A percentile compares a stretch with the other conserved stretches of the same genome.
These are phyloP conservation scores for Phengaris alcon DNA, from an alignment of 2,888 invertebrate genomes.

Conservation along the genomic window DNA sequence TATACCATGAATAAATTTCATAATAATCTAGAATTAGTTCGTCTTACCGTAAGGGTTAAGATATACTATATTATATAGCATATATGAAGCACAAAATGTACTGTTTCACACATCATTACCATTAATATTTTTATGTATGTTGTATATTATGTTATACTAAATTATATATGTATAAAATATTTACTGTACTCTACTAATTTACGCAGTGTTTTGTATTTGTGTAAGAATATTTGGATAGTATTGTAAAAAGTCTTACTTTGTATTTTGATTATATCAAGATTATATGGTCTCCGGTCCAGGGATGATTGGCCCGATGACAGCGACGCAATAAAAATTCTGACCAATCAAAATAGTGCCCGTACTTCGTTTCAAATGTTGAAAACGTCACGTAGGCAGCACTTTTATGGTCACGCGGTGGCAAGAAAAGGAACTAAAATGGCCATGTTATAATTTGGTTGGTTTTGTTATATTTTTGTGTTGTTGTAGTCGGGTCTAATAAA, in stretches of 20 bases:
- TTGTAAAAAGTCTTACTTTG: slow-evolving; percentile 49
- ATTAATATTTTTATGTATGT: slow-evolving; percentile 53
- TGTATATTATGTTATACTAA: slow-evolving; percentile 63
- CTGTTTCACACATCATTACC: slow-evolving; percentile 57
- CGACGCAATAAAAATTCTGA: neutral
- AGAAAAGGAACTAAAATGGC: neutral
- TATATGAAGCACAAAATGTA: slow-evolving; percentile 68
- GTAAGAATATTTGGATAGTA: slow-evolving; percentile 54
- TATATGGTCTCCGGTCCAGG: neutral
- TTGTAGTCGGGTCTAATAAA: neutral
- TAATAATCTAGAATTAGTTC: slow-evolving; percentile 46
- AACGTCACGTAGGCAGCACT: neutral
- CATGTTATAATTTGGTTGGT: neutral
- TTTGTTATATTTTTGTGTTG: neutral
- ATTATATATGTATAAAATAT: slow-evolving; percentile 46
- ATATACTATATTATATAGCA: slow-evolving; percentile 38
- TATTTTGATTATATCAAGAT: slow-evolving; percentile 21
- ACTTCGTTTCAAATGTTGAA: neutral
- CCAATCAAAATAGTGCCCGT: neutral
- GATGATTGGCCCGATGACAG: neutral
- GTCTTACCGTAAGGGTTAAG: slow-evolving; percentile 43
- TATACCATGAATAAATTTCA: slow-evolving; percentile 44
- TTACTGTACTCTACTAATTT: slow-evolving; percentile 51
- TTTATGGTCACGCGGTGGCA: neutral
- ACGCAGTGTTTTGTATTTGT: slow-evolving; percentile 64